Conservation (phyloP, 2,888 invertebrate genomes). For the Hecatera dysodea region DNA sequence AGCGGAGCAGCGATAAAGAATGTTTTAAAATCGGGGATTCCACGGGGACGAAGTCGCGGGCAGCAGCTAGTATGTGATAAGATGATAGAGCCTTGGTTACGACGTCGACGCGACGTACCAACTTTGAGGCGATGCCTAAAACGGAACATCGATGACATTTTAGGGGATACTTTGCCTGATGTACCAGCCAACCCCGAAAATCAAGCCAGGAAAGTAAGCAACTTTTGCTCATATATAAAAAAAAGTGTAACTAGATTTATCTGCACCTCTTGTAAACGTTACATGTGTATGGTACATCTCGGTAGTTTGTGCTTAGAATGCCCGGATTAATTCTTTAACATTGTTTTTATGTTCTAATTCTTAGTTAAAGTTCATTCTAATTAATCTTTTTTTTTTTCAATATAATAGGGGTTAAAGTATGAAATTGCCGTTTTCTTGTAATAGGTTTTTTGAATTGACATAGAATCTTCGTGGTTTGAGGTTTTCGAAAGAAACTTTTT, state of each 20-base stretch:
- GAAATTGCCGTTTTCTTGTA: too few species aligned
- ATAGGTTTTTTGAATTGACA: too few species aligned
- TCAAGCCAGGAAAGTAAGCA: constrained; percentile 32
- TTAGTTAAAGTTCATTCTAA: constrained; percentile 3
- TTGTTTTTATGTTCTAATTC: constrained; percentile 1
- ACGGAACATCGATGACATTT: constrained; percentile 27
- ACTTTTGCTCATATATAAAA: constrained; percentile 23
- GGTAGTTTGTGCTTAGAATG: constrained; percentile 33
- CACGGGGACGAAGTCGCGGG: too few species aligned
- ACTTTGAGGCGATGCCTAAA: constrained; percentile 40
- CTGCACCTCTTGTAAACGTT: constrained; percentile 31
- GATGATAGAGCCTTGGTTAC: constrained; percentile 5
- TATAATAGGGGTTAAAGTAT: too few species aligned
- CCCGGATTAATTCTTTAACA: not conserved
- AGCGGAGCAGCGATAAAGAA: too few species aligned
- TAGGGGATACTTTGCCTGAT: constrained; percentile 38
- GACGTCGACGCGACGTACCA: constrained; percentile 24
- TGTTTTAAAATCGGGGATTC: too few species aligned
- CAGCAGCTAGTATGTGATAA: too few species aligned
- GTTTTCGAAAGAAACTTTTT: too few species aligned
- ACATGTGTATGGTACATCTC: constrained; percentile 38
- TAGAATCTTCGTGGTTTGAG: too few species aligned
- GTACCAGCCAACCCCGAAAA: constrained; percentile 31
- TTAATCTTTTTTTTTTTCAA: constrained; percentile 1
- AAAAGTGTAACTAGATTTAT: constrained; percentile 22